These are phyloP conservation scores for Halyomorpha halys DNA, from an alignment of 1,140 invertebrate genomes.

Conservation along the genomic window DNA sequence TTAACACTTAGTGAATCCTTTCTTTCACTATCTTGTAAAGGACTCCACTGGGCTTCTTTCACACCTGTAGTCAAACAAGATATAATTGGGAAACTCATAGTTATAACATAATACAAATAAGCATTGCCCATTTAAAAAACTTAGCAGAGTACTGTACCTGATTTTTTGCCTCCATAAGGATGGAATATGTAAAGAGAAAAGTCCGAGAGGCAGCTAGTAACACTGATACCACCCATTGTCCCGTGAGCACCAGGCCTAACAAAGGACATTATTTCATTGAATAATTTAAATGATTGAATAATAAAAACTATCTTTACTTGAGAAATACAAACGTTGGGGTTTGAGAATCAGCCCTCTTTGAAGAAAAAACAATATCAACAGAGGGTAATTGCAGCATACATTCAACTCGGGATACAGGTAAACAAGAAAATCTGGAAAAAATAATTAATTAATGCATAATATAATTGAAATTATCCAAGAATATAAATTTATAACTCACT, in stretches of 20 bases:
- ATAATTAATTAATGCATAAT: background rate
- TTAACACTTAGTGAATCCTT: constrained; percentile 93
- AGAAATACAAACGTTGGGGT: constrained; percentile 4
- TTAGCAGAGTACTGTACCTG: constrained; percentile 38
- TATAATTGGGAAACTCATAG: too few species aligned
- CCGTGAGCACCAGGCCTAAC: constrained; percentile 42
- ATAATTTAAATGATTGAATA: background rate
- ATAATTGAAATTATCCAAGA: background rate
- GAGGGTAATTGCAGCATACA: constrained; percentile 93
- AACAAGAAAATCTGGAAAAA: constrained; percentile 67
- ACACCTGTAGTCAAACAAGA: constrained; percentile 33
- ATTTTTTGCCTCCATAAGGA: constrained; percentile 87
- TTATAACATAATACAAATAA: too few species aligned
- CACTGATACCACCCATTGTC: constrained; percentile 76
- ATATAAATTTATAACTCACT: background rate
- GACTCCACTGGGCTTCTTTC: constrained; percentile 76
- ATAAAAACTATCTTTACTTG: background rate
- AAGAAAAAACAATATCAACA: constrained; percentile 71
- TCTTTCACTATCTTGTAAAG: constrained; percentile 74
- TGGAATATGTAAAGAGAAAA: constrained; percentile 97
- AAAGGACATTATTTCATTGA: background rate
- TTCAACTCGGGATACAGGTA: constrained; percentile 89
- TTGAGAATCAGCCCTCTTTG: constrained; percentile 62
- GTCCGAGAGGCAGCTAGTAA: constrained; percentile 88
- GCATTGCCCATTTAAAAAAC: too few species aligned